Percentiles rank a stretch among this genome's conserved stretches.
These are phyloP conservation scores for Sciurus niger DNA, from an alignment of 2,113 vertebrate species.

Conservation along the genomic window DNA sequence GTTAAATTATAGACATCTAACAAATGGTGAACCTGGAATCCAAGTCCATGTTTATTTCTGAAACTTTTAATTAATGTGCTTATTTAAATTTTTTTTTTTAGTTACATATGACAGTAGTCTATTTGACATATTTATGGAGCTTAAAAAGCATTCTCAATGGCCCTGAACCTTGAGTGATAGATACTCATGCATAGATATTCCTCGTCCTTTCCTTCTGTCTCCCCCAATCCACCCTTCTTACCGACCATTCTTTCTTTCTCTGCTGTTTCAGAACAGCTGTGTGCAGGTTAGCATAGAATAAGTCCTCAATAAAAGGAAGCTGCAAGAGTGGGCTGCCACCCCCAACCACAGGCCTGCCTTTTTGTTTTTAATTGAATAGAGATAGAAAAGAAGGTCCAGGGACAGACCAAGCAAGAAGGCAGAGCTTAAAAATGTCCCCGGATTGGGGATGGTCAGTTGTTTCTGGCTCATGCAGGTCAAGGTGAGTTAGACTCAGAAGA, in stretches of 20 bases:
- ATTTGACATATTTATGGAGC: too few species aligned
- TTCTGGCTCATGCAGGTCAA: background rate
- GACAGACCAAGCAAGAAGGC: background rate
- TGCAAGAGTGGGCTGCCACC: background rate
- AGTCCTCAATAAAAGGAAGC: too few species aligned
- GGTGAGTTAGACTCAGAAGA: background rate
- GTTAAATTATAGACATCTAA: background rate
- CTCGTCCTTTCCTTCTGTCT: background rate
- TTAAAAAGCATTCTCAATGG: background rate
- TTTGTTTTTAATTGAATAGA: background rate
- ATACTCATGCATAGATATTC: accelerated
- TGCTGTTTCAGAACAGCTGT: background rate
- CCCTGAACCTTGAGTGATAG: background rate
- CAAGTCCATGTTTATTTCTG: background rate
- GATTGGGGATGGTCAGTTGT: background rate
- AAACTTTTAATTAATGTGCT: background rate
- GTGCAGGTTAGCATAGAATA: accelerated
- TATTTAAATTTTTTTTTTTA: background rate
- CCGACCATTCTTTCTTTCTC: background rate
- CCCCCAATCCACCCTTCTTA: background rate
- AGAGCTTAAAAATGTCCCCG: background rate
- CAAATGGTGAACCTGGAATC: background rate
- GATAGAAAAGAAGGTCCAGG: background rate
- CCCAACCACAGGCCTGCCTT: background rate
- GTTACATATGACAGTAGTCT: too few species aligned